Base-by-base conservation (phyloP, 2,888 invertebrate species). In the Nomada hirtipes region DNA sequence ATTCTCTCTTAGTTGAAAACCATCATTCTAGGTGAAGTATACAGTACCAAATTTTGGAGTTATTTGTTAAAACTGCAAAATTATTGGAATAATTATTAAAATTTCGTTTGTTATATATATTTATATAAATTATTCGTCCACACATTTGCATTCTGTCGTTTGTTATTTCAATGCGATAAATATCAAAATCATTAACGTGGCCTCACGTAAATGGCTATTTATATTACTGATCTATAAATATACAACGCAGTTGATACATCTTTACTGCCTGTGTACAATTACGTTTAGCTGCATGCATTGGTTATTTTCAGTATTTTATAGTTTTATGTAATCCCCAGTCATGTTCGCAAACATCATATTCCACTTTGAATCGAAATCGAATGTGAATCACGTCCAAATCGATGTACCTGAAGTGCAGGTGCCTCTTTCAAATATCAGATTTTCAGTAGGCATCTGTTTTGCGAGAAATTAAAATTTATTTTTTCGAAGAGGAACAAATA, bases 301-400 rank as follows among this genome's bases (percentile, higher is more conserved):
- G 64, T 77, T 65, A 73, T 73, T 77, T 60, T 60, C 52, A 44
- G 76, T 65, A 26, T 72, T 57, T 42, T 50, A 10, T 4, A 29
- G 50, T 44, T 65, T 53, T 52, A 52, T 29, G 26, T 29, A 26
- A 52, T 42, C 20, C 18, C 4, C 13, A 18, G 29, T 23, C 50
- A 29, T 18, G 23, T 23, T 26, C 23, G 11, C n/a, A 57, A 11
- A 15, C 26, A 15, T 53, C 44, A 2, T 44, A 44, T 29, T 36
- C 11, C 23, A 20, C 13, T 74, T n/a, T 2, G 23, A 57, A 11
- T 23, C 47, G 60, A 44, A 1, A n/a, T 29, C 4, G n/a, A 47
- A 29, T 29, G 10, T 9, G 42, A 70, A 60, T 15, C 18, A 23
- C 42, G 15, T 44, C 18, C 23, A 59, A 59, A 42, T 60, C 55